Conservation (phyloP, 2,113 vertebrate genomes). For the Chaenogobius annularis region DNA sequence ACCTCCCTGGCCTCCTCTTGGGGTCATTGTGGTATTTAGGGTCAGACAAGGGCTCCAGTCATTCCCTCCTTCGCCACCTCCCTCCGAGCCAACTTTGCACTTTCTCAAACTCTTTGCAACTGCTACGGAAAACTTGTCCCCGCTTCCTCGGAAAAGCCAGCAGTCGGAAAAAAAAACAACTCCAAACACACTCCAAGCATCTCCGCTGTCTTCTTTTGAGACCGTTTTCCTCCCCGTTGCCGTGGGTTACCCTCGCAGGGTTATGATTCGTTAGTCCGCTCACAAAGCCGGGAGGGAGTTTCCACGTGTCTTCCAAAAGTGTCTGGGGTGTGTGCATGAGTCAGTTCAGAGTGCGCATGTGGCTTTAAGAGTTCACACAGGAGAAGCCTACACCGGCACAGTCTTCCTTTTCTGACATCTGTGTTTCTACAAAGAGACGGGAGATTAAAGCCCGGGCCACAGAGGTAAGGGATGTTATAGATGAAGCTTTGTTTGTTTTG, state of each 20-base stretch:
- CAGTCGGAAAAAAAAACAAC: constrained; percentile 52
- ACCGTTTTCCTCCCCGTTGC: constrained; percentile 65
- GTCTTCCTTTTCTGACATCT: constrained; percentile 69
- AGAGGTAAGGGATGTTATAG: constrained; percentile 71
- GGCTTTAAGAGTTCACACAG: constrained; percentile 62
- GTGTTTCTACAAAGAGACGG: constrained; percentile 70
- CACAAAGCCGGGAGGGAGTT: constrained; percentile 66
- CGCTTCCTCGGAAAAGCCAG: constrained; percentile 82
- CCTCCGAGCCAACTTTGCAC: constrained; percentile 53
- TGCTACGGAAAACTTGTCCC: constrained; percentile 81
- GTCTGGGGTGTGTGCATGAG: constrained; percentile 60
- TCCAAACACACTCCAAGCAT: constrained; percentile 47
- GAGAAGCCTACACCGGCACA: constrained; percentile 47
- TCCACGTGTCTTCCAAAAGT: constrained; percentile 69
- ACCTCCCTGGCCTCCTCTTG: constrained; percentile 70
- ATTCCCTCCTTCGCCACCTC: constrained; percentile 78
- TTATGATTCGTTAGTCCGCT: constrained; percentile 72
- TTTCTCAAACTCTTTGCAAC: constrained; percentile 69
- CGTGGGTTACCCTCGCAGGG: constrained; percentile 61
- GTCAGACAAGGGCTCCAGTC: constrained; percentile 85
- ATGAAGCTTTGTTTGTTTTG: constrained; percentile 55
- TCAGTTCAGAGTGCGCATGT: constrained; percentile 56
- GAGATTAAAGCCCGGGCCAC: constrained; percentile 73
- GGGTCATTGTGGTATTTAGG: constrained; percentile 82
- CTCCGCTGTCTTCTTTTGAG: constrained; percentile 43